Conservation (phyloP, 2,113 vertebrate species). For the Cheirogaleus medius region DNA sequence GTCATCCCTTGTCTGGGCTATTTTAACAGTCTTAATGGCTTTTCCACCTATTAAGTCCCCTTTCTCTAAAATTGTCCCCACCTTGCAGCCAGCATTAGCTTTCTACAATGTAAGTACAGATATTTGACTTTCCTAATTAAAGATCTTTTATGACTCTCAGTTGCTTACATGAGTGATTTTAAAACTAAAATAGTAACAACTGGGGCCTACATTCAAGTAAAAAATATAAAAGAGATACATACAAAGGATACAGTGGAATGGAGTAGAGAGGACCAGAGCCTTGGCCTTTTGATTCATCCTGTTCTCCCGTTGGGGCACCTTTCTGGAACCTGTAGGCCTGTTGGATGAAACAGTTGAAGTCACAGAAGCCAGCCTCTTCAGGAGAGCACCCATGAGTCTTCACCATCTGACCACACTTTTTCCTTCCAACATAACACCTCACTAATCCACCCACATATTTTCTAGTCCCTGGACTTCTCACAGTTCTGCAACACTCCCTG, state of each 20-base stretch:
- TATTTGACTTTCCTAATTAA: constrained; percentile 5
- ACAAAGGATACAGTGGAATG: background rate
- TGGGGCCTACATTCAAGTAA: background rate
- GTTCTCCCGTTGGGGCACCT: background rate
- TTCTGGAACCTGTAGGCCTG: background rate
- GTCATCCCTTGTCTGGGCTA: background rate
- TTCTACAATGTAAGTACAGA: constrained; percentile 28
- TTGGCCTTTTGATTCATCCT: background rate
- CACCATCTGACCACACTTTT: background rate
- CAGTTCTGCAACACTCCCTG: background rate
- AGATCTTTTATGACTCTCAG: background rate
- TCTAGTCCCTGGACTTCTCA: background rate
- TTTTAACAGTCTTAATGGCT: background rate
- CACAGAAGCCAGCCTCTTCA: background rate
- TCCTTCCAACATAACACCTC: background rate
- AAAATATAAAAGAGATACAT: background rate
- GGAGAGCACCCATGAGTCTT: background rate
- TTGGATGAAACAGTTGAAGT: background rate
- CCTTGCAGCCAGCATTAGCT: background rate
- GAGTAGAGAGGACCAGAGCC: background rate
- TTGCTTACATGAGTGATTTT: background rate
- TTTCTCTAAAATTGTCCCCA: background rate
- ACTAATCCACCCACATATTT: background rate
- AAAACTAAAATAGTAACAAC: background rate
- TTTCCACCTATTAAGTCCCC: background rate